Percentiles rank a stretch among this genome's conserved stretches.
These are phyloP conservation scores for Stomatorhinus ivindoensis DNA, from an alignment of 2,113 vertebrate genomes.

Conservation along the genomic window DNA sequence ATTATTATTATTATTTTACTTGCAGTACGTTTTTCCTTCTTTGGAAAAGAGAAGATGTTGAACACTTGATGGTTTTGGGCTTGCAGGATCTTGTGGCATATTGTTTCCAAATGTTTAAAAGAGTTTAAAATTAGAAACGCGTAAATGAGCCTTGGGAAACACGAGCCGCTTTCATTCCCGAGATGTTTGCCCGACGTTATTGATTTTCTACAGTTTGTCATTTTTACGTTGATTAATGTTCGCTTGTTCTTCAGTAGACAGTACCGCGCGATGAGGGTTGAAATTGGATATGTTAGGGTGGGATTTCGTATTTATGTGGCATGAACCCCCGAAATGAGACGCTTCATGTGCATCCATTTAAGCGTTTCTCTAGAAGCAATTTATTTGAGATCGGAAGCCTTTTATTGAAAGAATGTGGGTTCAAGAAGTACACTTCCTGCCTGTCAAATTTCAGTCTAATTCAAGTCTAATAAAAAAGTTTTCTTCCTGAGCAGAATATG, in stretches of 20 bases:
- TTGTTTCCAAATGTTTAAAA: slow-evolving; percentile 18
- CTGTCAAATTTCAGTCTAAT: not conserved
- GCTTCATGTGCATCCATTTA: not conserved
- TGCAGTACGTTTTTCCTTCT: not conserved
- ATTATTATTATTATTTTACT: not conserved
- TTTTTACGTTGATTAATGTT: slow-evolving; percentile 47
- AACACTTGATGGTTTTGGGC: not conserved
- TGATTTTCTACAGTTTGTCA: slow-evolving; percentile 5
- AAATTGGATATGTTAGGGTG: slow-evolving; percentile 48
- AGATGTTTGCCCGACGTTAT: slow-evolving; percentile 13
- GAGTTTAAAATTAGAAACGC: slow-evolving; percentile 11
- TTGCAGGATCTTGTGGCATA: not conserved
- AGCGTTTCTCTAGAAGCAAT: not conserved
- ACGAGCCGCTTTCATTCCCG: slow-evolving; percentile 21
- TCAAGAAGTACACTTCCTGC: not conserved
- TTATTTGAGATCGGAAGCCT: slow-evolving; percentile 2
- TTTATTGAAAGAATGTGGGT: slow-evolving; percentile 3
- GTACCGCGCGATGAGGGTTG: slow-evolving; percentile 49
- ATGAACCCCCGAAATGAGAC: slow-evolving; percentile 1
- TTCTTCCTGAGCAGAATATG: not conserved
- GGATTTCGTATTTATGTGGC: slow-evolving; percentile 38
- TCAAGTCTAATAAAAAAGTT: not conserved
- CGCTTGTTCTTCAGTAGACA: slow-evolving; percentile 46
- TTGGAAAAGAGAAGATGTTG: not conserved
- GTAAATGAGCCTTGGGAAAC: slow-evolving; percentile 19